Conservation (phyloP, 2,888 invertebrate genomes). For the Drosophila phalerata region DNA sequence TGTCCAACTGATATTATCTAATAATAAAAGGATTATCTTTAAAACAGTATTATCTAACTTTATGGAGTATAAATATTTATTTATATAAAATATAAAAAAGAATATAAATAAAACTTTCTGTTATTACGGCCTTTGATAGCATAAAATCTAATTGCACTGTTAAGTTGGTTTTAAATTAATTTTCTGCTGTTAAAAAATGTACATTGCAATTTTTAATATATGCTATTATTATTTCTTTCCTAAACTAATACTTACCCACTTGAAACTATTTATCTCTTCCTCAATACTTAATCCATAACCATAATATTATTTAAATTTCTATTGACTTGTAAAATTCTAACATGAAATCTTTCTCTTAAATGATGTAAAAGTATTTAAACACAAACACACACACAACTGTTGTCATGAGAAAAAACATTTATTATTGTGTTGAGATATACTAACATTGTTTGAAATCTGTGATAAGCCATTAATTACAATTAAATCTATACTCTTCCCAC, state of each 20-base stretch:
- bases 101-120: not conserved
- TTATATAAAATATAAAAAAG: no score
- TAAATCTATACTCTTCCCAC: constrained; percentile 18
- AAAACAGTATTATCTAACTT: not conserved
- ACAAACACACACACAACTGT: constrained; percentile 24
- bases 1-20: not conserved
- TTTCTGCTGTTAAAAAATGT: no score
- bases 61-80: not conserved
- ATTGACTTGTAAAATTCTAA: not conserved
- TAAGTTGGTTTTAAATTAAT: not conserved
- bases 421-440: constrained; percentile 14
- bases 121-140: not conserved
- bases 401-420: constrained; percentile 17
- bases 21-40: not conserved
- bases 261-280: not conserved
- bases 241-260: not conserved
- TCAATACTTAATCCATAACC: not conserved
- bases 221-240: not conserved
- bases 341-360: constrained; percentile 19
- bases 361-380: constrained; percentile 1
- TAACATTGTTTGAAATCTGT: not conserved
- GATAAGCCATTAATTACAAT: constrained; percentile 2
- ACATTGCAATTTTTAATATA: not conserved
- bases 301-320: not conserved
- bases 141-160: not conserved